These are phyloP conservation scores for Hippolais icterina DNA, from an alignment of 2,113 vertebrate species.

Conservation along the genomic window DNA sequence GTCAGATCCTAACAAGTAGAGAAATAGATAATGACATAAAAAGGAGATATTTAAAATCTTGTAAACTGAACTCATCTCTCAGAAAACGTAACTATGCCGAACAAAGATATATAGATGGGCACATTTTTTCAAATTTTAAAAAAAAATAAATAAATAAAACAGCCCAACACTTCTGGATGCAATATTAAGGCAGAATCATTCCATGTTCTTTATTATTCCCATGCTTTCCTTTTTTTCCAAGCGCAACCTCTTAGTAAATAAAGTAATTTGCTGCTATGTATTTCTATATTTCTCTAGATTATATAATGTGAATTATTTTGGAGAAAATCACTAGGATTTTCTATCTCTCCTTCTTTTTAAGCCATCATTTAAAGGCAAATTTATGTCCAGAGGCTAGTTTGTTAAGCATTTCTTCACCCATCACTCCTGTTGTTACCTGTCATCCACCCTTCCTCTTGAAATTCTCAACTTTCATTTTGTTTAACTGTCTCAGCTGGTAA, in stretches of 20 bases:
- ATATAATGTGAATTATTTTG: neutral
- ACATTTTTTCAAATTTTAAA: neutral
- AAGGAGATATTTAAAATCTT: neutral
- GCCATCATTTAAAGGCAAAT: neutral
- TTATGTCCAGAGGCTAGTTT: neutral
- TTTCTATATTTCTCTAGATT: neutral
- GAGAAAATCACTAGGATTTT: neutral
- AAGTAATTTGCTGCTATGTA: neutral
- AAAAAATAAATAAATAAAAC: neutral
- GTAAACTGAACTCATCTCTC: neutral
- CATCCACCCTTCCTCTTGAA: neutral
- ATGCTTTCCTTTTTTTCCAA: neutral
- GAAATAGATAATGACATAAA: neutral
- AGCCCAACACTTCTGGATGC: neutral
- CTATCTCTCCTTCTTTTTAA: neutral
- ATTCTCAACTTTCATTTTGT: constrained; percentile 27
- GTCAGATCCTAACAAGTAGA: neutral
- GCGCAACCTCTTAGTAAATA: neutral
- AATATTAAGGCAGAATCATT: neutral
- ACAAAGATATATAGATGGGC: neutral
- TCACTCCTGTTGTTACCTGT: neutral
- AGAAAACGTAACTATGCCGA: neutral
- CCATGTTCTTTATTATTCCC: neutral
- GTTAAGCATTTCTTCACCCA: neutral
- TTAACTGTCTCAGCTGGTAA: neutral